Evolutionary conservation across 2,797 vertebrate genomes (phyloP), one percentile per base, ranked within the genome.

Genomic region (Lagodon rhomboides): DNA sequence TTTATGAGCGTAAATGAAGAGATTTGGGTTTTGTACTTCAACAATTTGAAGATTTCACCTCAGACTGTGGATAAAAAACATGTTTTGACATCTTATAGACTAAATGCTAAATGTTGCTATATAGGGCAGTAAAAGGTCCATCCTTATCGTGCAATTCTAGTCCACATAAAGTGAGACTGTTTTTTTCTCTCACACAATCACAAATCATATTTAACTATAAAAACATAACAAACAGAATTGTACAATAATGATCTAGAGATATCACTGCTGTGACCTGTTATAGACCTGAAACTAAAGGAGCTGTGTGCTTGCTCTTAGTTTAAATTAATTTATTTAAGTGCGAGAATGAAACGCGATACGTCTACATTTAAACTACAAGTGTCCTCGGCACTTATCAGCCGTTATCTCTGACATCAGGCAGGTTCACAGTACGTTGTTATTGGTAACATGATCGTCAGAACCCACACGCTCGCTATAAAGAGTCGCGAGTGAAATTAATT

Each of bases 371-470:
- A 77, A 70, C 53, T 18, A 13, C 58, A 65, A 59, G 66, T 44
- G 38, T 46, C 41, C 44, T 75, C 55, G 30, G 46, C 12, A 41
- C 60, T 38, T 43, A 58, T 51, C 59, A 30, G 41, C 53, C 10
- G 16, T 20, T 51, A 34, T 84, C 25, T 81, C 50, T 61, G 56
- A 63, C 69, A 70, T 89, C 81, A 70, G 83, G 78, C 74, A 85
- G 75, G 84, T 86, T 73, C 81, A 55, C 41, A 16, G 49, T 22
- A 5, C n/a, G 73, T 84, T 90, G 83, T 89, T 84, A 65, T 82
- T 77, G 83, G 91, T 93, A 93, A 93, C 87, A 68, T 77, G 88
- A 94, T 94, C 77, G 89, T 80, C 81, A 12, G 27, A 73, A 73
- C 68, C 79, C 77, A 58, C 25, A 34, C 59, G 70, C 69, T 80